Conservation (phyloP, 2,888 invertebrate genomes). For the Oscheius sp. region DNA sequence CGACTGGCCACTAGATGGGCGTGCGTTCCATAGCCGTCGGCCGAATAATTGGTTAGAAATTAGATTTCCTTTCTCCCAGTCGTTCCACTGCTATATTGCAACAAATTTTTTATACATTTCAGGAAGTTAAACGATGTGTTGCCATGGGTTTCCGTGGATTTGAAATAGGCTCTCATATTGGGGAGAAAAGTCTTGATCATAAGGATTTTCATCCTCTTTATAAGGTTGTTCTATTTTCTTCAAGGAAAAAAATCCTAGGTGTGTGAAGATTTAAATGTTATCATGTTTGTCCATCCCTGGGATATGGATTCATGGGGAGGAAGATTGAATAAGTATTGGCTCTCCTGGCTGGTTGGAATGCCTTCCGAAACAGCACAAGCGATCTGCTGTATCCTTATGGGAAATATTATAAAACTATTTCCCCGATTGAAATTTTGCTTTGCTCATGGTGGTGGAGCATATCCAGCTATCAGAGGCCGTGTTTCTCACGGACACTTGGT, state of each 20-base stretch:
- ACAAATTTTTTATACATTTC: no score
- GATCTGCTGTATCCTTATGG: slow-evolving; percentile 74
- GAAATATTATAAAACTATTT: slow-evolving; percentile 74
- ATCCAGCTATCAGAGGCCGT: slow-evolving; percentile 75
- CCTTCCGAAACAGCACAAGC: slow-evolving; percentile 75
- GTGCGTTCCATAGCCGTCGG: no score
- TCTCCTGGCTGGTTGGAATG: slow-evolving; percentile 77
- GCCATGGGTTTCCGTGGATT: slow-evolving; percentile 73
- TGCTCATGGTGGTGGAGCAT: slow-evolving; percentile 75
- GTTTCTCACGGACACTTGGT: slow-evolving; percentile 72
- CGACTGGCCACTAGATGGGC: no score
- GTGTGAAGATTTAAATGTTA: slow-evolving; percentile 73
- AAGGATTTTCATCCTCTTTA: slow-evolving; percentile 74
- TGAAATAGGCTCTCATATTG: slow-evolving; percentile 76
- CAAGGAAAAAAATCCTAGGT: slow-evolving; percentile 70
- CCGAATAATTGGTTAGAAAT: no score
- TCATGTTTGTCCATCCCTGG: slow-evolving; percentile 77
- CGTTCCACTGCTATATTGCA: no score
- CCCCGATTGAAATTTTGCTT: slow-evolving; percentile 74
- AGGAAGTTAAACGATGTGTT: slow-evolving; percentile 74
- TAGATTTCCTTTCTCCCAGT: background rate
- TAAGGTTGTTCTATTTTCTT: slow-evolving; percentile 73
- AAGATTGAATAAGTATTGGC: slow-evolving; percentile 74
- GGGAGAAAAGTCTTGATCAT: slow-evolving; percentile 75
- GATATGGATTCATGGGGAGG: slow-evolving; percentile 74